Percentiles rank a stretch among this genome's conserved stretches.
phyloP scores from a whole-genome alignment of 2,797 vertebrate species.

The Enteromius afrohamiltoni region DNA sequence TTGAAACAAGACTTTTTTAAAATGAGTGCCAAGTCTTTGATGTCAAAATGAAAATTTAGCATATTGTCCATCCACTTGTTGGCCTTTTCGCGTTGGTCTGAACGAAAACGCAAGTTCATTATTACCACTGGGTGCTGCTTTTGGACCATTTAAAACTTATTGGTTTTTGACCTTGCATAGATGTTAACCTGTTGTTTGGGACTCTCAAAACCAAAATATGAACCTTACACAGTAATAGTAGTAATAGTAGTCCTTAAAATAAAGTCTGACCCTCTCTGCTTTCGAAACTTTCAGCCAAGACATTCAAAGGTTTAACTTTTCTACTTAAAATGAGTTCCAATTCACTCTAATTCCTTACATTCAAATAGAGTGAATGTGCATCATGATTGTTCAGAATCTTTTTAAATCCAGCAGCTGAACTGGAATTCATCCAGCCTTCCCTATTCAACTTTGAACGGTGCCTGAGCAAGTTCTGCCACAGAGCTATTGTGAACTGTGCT shows the following conservation, averaged over 20 bases:
- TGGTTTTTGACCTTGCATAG: too few relatives aligned
- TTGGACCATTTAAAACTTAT: too few relatives aligned
- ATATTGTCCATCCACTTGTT: too few relatives aligned
- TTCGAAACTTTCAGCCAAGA: background rate
- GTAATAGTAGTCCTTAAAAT: background rate
- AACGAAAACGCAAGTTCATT: too few relatives aligned
- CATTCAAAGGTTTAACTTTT: background rate
- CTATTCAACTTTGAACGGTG: background rate
- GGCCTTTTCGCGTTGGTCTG: too few relatives aligned
- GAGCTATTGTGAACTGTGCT: constrained; percentile 32
- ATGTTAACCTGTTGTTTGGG: too few relatives aligned
- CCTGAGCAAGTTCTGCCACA: background rate
- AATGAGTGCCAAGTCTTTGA: too few relatives aligned
- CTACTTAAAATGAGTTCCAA: background rate
- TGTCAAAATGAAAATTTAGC: too few relatives aligned
- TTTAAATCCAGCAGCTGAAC: background rate
- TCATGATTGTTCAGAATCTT: background rate
- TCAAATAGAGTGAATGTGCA: background rate
- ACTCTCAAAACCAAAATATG: too few relatives aligned
- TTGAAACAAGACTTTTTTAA: too few relatives aligned
- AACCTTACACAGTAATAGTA: background rate
- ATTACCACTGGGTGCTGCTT: too few relatives aligned
- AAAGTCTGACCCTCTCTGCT: background rate
- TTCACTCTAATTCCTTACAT: background rate
- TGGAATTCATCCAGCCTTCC: background rate